Evolutionary conservation across 2,888 invertebrate species (phyloP), one percentile per base, ranked within the genome.

Genomic region (Polietes domitor): DNA sequence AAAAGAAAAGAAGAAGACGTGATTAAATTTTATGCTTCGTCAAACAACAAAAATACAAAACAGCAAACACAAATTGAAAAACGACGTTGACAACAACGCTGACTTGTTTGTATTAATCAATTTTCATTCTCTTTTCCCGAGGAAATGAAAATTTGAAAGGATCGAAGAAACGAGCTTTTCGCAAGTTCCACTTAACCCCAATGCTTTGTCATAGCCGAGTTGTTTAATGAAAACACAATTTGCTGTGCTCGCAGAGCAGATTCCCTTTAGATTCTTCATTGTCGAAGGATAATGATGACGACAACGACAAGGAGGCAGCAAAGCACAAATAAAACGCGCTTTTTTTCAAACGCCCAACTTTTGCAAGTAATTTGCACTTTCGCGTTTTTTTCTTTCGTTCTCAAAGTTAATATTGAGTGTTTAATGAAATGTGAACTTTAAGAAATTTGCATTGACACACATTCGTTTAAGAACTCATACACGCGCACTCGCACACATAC

Each of bases 401-500:
- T 15, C 58, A 72, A 55, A 61, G 43, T 74, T 74, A 43, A 61
- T 61, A 74, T 74, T 74, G 61, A 74, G 26, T 61, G 73, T 74
- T 61, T 74, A 74, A 74, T 74, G 73, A 74, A 74, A 61, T 74
- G 73, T 74, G 17, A 61, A 74, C 10, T 73, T 73, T 50, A 68
- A 47, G 43, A 58, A 73, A 61, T 61, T 47, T 61, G 4, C 28
- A 61, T 61, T 61, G 61, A 61, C 61, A 61, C 61, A 61, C 24
- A 61, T 61, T 58, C 26, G 26, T 24, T 10, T 58, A 19, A 17
- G 50, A 50, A 50, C n/a, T n/a, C n/a, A n/a, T n/a, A n/a, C n/a
- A n/a, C n/a, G n/a, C n/a, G n/a, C n/a, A n/a, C 17, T 17, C 50
- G 17, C n/a, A 47, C 47, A 47, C 47, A 17, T 17, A 50, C 17